Evolutionary conservation across 92 coral and sea anemone species (phyloP), one percentile per base, ranked within the genome.

Genomic region (Muricea muricata): DNA sequence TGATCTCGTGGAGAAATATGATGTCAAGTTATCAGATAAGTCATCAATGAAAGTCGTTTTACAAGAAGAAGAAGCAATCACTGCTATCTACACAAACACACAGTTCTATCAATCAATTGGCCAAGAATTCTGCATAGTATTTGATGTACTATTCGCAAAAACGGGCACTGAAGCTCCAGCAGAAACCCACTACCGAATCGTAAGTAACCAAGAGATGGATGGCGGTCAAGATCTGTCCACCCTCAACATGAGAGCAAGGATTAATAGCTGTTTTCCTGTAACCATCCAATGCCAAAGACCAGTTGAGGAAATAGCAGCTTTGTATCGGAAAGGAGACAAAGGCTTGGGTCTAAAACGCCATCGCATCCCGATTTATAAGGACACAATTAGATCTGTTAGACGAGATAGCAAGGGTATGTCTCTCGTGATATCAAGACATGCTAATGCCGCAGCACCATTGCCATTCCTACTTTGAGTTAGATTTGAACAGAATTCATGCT

Each of bases 1-100:
- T 48, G 56, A 48, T 17, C 56, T 48, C 56, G 9, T 48, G 13
- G 56, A 48, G 9, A 48, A 48, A 7, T 48, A 48, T 48, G 56
- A 48, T 48, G 56, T 48, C 20, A 48, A 8, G 20, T 20, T 70
- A 31, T 15, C 32, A 13, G 79, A 73, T 14, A 73, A 73, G 21
- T 73, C 79, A n/a, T 75, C 23, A 34, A 21, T 75, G 66, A 75
- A 75, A 47, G 78, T 72, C 13, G 78, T 47, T n/a, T 26, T 72
- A 26, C 78, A 72, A 72, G 78, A 72, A n/a, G 57, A 72, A 72
- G 78, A 72, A 26, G 35, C 45, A 28, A 72, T 72, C 29, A 39
- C 23, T 10, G 78, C 78, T 1, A 33, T 72, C 57, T 72, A 72
- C 55, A 72, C 78, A 6, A 32, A 72, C 29, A 31, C 78, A 26